A percentile compares a stretch with the other conserved stretches of the same genome.
These are phyloP conservation scores for Lasioglossum vierecki DNA, from an alignment of 2,888 invertebrate species.

Conservation along the genomic window DNA sequence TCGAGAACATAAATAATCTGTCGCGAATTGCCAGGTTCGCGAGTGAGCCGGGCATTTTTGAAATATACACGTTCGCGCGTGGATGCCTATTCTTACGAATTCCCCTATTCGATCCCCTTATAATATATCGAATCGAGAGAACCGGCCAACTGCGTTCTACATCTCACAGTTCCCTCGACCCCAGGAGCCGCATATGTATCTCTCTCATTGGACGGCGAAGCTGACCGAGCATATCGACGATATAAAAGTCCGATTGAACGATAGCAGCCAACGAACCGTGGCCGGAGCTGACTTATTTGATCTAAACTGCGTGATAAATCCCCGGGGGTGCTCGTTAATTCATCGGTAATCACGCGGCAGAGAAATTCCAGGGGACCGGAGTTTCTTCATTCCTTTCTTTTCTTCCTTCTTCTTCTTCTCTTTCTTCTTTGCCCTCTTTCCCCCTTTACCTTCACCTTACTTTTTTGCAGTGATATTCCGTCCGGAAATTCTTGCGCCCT, in stretches of 20 bases:
- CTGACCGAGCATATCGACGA: slow-evolving; percentile 68
- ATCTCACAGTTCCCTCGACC: slow-evolving; percentile 40
- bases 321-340: slow-evolving; percentile 37
- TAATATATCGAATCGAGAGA: slow-evolving; percentile 64
- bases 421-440: neutral
- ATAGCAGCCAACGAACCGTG: slow-evolving; percentile 43
- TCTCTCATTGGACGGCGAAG: slow-evolving; percentile 54
- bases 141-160: slow-evolving; percentile 57
- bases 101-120: neutral
- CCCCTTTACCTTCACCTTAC: neutral
- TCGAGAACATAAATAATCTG: slow-evolving; percentile 28
- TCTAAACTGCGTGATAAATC: slow-evolving; percentile 44
- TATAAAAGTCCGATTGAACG: slow-evolving; percentile 64
- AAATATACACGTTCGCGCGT: slow-evolving; percentile 39
- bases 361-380: slow-evolving; percentile 15
- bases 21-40: slow-evolving; percentile 1
- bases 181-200: slow-evolving; percentile 43
- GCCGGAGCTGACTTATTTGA: slow-evolving; percentile 28
- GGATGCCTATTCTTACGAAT: slow-evolving; percentile 43
- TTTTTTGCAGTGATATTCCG: slow-evolving; percentile 4
- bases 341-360: slow-evolving; percentile 31
- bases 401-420: neutral
- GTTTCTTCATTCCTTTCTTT: neutral
- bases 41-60: slow-evolving; percentile 30
- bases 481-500: slow-evolving; percentile 20